These are phyloP conservation scores for Drosophila bocki DNA, from an alignment of 1,140 invertebrate species.

Conservation along the genomic window DNA sequence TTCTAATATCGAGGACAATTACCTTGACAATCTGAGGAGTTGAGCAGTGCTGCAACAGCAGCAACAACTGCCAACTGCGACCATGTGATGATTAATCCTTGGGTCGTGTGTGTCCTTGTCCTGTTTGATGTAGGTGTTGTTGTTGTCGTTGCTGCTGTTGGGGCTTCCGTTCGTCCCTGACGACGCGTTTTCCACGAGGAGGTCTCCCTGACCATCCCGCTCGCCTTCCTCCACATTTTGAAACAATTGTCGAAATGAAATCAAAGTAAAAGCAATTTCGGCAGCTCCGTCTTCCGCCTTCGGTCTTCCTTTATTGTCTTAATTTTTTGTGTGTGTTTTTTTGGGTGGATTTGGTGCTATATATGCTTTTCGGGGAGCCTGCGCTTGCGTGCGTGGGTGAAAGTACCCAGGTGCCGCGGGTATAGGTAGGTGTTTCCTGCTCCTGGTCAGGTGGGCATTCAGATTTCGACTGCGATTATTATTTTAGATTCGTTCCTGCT, in stretches of 20 bases:
- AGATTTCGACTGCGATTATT: conserved; percentile 17
- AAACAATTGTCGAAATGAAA: conserved; percentile 52
- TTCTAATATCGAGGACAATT: conserved; percentile 7
- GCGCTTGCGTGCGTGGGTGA: conserved; percentile 54
- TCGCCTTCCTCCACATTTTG: conserved; percentile 44
- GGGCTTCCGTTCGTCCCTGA: conserved; percentile 60
- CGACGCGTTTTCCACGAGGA: conserved; percentile 63
- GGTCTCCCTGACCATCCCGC: conserved; percentile 53
- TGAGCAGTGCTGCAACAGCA: conserved; percentile 65
- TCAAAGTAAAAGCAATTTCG: conserved; percentile 26
- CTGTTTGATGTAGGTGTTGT: conserved; percentile 13
- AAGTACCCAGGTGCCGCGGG: conserved; percentile 21
- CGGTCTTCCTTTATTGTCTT: conserved; percentile 22
- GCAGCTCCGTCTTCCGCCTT: neutral
- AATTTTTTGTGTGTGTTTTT: conserved; percentile 9
- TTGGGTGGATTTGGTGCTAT: conserved; percentile 5
- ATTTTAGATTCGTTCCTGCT: conserved; percentile 23
- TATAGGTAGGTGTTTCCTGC: conserved; percentile 11
- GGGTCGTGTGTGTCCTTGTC: conserved; percentile 29
- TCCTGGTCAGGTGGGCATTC: conserved; percentile 24
- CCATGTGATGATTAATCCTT: conserved; percentile 70
- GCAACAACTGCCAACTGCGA: conserved; percentile 59
- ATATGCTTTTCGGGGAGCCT: conserved; percentile 26
- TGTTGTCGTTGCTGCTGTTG: conserved; percentile 28
- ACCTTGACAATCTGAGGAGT: conserved; percentile 71